A percentile compares a stretch with the other conserved stretches of the same genome.
Conservation (phyloP, 2,797 vertebrate species). For the Pristis pectinata region DNA sequence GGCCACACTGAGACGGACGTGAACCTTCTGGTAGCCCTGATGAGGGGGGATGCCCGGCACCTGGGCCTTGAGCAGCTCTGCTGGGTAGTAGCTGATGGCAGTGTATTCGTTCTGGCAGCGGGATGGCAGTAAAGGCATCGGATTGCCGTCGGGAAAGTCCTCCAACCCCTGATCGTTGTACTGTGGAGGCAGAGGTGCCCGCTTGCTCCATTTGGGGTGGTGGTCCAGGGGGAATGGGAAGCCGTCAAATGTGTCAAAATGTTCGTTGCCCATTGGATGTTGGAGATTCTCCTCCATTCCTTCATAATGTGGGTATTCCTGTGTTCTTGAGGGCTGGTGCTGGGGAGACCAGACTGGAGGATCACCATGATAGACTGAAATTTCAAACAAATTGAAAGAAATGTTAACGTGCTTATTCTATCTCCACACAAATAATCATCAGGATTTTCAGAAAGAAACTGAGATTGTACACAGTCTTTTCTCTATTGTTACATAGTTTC, state of each 20-base stretch:
- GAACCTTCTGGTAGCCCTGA: slow-evolving; percentile 75
- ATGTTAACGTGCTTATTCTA: background rate
- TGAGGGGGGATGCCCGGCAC: slow-evolving; percentile 63
- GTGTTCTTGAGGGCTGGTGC: slow-evolving; percentile 58
- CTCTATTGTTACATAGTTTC: background rate
- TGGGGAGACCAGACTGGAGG: background rate
- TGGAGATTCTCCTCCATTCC: slow-evolving; percentile 63
- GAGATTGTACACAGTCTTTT: background rate
- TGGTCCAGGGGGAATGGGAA: slow-evolving; percentile 90
- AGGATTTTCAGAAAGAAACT: background rate
- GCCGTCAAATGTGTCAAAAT: slow-evolving; percentile 74
- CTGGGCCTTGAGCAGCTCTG: slow-evolving; percentile 61
- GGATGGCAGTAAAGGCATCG: slow-evolving; percentile 61
- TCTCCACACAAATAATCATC: background rate
- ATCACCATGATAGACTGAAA: slow-evolving; percentile 20
- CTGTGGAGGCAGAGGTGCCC: slow-evolving; percentile 83
- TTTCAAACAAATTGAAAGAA: background rate
- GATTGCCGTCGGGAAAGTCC: slow-evolving; percentile 73
- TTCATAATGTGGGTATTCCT: slow-evolving; percentile 80
- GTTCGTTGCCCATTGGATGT: slow-evolving; percentile 59
- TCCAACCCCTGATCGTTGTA: slow-evolving; percentile 95
- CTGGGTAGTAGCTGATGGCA: slow-evolving; percentile 89
- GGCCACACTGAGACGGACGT: slow-evolving; percentile 81
- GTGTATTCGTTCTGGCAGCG: slow-evolving; percentile 90
- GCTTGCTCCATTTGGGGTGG: slow-evolving; percentile 61